A percentile compares a stretch with the other conserved stretches of the same genome.
phyloP scores from a whole-genome alignment of 2,113 vertebrate genomes.

The Gallinago media region DNA sequence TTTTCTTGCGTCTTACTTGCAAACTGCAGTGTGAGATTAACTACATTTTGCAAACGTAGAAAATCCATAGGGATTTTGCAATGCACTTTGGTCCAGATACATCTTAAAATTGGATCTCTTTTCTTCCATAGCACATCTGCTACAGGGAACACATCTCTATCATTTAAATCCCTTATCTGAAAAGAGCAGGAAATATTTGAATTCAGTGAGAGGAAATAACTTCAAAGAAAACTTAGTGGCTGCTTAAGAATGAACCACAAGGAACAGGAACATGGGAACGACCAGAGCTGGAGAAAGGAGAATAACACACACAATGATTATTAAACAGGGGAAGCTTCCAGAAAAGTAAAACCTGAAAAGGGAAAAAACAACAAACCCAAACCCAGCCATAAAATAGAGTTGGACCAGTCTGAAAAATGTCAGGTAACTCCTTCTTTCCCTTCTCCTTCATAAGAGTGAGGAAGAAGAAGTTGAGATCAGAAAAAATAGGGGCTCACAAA shows the following conservation, averaged over 20 bases:
- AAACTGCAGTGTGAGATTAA: neutral
- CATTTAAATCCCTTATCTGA: conserved; percentile 21
- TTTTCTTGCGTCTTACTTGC: neutral
- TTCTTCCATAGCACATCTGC: neutral
- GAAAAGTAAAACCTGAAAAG: neutral
- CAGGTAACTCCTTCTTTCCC: neutral
- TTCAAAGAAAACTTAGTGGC: conserved; percentile 3
- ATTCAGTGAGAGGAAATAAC: conserved; percentile 10
- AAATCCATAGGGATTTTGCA: neutral
- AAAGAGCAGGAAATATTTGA: conserved; percentile 35
- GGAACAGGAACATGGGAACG: neutral
- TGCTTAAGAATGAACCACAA: conserved; percentile 13
- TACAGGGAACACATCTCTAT: neutral
- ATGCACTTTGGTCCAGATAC: neutral
- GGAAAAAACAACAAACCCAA: neutral
- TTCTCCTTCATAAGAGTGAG: neutral
- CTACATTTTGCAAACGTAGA: neutral
- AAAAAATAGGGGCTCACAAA: neutral
- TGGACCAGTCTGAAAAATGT: neutral
- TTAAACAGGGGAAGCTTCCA: neutral
- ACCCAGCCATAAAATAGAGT: neutral
- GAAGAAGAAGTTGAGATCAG: neutral
- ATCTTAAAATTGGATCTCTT: neutral
- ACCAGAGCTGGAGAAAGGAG: neutral
- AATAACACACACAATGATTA: neutral